phyloP scores from a whole-genome alignment of 2,113 vertebrate genomes.

The Phoenicopterus ruber region DNA sequence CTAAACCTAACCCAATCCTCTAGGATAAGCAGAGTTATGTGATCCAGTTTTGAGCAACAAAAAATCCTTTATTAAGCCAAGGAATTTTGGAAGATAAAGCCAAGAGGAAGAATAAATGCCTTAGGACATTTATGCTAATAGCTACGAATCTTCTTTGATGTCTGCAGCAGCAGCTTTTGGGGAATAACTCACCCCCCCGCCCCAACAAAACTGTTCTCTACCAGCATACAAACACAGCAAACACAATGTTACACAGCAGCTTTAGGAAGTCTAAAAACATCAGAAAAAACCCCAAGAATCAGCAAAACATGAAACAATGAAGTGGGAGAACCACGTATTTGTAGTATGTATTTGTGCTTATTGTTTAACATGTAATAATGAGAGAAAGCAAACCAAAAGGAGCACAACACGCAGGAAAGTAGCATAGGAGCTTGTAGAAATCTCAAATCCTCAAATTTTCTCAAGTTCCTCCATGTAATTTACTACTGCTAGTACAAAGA shows the following conservation, averaged over 20 bases:
- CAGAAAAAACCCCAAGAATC: background rate
- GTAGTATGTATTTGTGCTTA: background rate
- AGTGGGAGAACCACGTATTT: background rate
- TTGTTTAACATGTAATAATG: background rate
- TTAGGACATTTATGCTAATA: background rate
- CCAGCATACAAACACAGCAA: background rate
- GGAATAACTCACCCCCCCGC: background rate
- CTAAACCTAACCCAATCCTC: constrained; percentile 22
- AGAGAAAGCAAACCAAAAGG: background rate
- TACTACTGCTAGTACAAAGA: background rate
- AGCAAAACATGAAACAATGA: background rate
- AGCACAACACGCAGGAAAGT: background rate
- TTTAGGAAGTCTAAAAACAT: background rate
- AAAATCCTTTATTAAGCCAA: constrained; percentile 19
- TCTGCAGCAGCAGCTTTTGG: background rate
- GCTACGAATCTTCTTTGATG: background rate
- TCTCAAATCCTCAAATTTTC: background rate
- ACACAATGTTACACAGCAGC: background rate
- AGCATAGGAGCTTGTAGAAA: background rate
- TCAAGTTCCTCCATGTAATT: background rate
- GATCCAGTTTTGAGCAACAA: constrained; percentile 3
- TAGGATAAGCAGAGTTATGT: background rate
- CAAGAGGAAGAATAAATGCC: background rate
- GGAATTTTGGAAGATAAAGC: constrained; percentile 33
- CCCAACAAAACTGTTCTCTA: background rate